These are phyloP conservation scores for Linnaemya vulpina DNA, from an alignment of 2,888 invertebrate species.

Conservation along the genomic window DNA sequence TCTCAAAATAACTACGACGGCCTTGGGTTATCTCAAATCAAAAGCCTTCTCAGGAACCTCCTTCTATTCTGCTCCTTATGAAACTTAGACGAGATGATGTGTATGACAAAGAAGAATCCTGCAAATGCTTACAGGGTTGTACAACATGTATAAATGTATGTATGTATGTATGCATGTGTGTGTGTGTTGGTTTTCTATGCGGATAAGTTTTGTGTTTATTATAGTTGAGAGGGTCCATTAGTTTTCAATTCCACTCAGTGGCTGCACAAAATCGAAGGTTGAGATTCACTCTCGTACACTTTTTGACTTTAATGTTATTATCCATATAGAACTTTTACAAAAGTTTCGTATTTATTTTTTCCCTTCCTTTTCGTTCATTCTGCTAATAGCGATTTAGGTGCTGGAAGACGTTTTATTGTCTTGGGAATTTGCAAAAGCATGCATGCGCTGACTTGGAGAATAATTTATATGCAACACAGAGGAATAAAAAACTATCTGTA, in stretches of 20 bases:
- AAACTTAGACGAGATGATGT: background rate
- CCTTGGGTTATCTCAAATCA: no score
- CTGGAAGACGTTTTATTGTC: background rate
- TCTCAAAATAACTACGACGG: no score
- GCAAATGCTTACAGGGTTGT: background rate
- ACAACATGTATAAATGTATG: background rate
- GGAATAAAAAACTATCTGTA: background rate
- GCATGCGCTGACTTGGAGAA: background rate
- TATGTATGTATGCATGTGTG: background rate
- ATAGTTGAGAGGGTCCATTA: constrained; percentile 50
- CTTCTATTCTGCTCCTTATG: background rate
- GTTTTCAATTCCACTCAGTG: constrained; percentile 38
- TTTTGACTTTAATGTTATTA: constrained; percentile 8
- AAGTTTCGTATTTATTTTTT: constrained; percentile 13
- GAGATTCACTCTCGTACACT: background rate
- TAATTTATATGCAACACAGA: constrained; percentile 21
- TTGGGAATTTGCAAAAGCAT: background rate
- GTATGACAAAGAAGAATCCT: background rate
- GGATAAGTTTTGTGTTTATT: background rate
- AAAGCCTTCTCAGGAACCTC: no score
- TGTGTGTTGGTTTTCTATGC: background rate
- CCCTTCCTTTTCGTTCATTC: background rate
- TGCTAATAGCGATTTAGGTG: constrained; percentile 37
- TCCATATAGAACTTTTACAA: constrained; percentile 32
- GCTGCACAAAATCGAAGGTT: background rate